Evolutionary conservation across 64 coral and sea anemone species (phyloP), one percentile per base, ranked within the genome.

Genomic region (Trachythela sp.): DNA sequence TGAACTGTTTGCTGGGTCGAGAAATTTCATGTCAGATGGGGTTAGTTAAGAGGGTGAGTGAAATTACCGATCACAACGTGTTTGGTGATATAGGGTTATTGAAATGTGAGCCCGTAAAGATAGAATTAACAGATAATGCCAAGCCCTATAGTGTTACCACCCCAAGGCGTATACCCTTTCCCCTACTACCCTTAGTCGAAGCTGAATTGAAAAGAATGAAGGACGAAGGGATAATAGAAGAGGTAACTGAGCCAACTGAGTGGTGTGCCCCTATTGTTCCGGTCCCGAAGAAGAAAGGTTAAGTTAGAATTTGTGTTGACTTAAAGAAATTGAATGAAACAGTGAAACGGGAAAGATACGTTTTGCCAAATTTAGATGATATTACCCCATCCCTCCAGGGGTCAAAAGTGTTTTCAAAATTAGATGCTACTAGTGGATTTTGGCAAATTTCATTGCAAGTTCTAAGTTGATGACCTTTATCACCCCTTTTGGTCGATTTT

Each of bases 261-360:
- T 87, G 90, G 90, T 80, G 90, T 54, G 85, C 85, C 13, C 70
- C 90, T 18, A 88, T 92, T 18, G 85, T 92, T 7, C 24, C 37
- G 8, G 90, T 91, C 22, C 84, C 39, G 13, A 87, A 92, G 80
- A 51, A 32, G 13, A 92, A 92, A 35, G 85, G 75, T 42, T 67
- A 92, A 39, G n/a, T 87, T 22, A 49, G 70, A 54, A 87, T 92
- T 26, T 87, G 90, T 83, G 85, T 92, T n/a, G 90, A 92, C 43
- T 54, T 92, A 15, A 87, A 59, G 14, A 45, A 84, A 43, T 34
- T 83, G 22, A 92, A 92, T 54, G 48, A 77, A 13, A 14, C 90
- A 36, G 90, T 92, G 5, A 92, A 92, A 9, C 90, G 90, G 0
- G 83, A 48, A 86, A 51, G 84, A 86, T 86, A 51, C 5, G 29